Conservation (phyloP, 1,140 invertebrate genomes). For the Drosophila santomea region DNA sequence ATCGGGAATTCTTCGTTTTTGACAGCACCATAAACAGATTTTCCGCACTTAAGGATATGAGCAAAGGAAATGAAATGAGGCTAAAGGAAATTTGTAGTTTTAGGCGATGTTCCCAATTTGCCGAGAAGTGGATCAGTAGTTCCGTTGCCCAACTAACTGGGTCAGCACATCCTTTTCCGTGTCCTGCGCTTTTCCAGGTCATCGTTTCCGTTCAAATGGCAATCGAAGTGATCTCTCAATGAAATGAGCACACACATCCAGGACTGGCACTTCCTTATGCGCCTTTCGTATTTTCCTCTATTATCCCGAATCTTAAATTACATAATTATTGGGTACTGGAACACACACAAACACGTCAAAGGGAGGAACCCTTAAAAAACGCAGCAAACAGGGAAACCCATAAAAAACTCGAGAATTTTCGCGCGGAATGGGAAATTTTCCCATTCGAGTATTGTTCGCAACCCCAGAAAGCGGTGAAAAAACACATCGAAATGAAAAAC, state of each 20-base stretch:
- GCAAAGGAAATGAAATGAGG: conserved; percentile 26
- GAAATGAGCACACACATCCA: conserved; percentile 34
- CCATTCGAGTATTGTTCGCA: conserved; percentile 39
- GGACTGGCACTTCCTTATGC: conserved; percentile 65
- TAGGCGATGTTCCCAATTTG: background rate
- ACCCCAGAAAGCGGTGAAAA: conserved; percentile 47
- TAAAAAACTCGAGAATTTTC: conserved; percentile 82
- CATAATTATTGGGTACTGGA: conserved; percentile 69
- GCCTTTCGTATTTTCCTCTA: conserved; percentile 19
- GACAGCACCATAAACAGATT: conserved; percentile 50
- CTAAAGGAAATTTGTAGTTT: conserved; percentile 3
- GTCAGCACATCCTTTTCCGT: conserved; percentile 53
- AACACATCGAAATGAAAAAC: conserved; percentile 59
- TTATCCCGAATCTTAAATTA: conserved; percentile 71
- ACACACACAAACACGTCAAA: conserved; percentile 7
- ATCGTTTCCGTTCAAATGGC: conserved; percentile 70
- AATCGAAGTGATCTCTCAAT: conserved; percentile 49
- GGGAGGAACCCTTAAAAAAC: conserved; percentile 48
- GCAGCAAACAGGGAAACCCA: conserved; percentile 41
- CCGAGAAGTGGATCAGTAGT: conserved; percentile 54
- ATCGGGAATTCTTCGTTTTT: conserved; percentile 24
- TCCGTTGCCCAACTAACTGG: conserved; percentile 50
- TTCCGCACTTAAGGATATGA: conserved; percentile 10
- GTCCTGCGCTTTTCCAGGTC: conserved; percentile 61
- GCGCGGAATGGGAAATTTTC: conserved; percentile 71